Evolutionary conservation across 2,113 vertebrate genomes (phyloP).

Genomic region (Aptenodytes patagonicus): DNA sequence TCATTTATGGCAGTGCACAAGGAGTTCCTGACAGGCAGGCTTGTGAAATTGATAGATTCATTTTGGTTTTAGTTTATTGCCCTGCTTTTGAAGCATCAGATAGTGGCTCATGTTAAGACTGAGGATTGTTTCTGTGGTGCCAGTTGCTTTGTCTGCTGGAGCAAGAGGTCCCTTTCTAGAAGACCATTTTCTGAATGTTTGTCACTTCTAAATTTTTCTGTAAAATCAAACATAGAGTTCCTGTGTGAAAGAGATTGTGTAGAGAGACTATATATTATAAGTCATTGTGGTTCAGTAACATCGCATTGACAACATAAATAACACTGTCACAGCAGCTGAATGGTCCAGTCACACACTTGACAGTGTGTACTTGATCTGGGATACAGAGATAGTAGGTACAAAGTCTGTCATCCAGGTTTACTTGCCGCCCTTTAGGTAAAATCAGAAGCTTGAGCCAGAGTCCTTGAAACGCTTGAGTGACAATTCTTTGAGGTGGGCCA

Average conservation of each 20-base stretch:
- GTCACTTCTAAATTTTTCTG: background rate
- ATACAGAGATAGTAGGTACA: background rate
- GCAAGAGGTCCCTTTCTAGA: background rate
- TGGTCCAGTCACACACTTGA: too few species aligned
- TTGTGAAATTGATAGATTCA: background rate
- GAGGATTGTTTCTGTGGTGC: background rate
- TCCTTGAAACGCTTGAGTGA: background rate
- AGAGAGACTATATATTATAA: background rate
- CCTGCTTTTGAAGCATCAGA: background rate
- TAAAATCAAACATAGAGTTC: background rate
- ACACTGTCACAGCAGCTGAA: background rate
- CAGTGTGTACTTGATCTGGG: background rate
- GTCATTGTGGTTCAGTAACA: background rate
- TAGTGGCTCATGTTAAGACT: fast-evolving
- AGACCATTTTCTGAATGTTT: background rate
- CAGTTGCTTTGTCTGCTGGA: background rate
- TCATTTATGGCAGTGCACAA: background rate
- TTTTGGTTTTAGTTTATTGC: background rate
- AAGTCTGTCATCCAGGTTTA: background rate
- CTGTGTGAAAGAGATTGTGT: background rate
- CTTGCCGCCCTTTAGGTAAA: background rate
- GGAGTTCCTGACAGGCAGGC: background rate
- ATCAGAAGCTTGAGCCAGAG: background rate
- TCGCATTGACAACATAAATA: background rate
- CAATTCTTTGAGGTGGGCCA: background rate